Percentiles rank a stretch among this genome's conserved stretches.
phyloP scores from a whole-genome alignment of 2,888 invertebrate species.

The Cerastoderma edule region DNA sequence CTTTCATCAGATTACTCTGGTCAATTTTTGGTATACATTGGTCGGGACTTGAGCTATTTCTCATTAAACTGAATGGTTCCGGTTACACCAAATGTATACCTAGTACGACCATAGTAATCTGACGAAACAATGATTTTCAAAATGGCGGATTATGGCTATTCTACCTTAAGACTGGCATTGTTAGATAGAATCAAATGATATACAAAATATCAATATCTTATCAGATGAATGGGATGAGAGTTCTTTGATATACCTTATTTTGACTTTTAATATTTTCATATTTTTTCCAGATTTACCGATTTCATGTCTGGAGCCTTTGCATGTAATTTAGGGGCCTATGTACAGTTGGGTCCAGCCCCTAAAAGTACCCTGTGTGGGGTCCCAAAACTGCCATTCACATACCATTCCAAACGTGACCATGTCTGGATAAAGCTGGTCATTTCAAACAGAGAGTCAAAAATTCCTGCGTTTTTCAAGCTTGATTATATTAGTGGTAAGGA shows the following conservation, averaged over 20 bases:
- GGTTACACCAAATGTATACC: too few relatives aligned
- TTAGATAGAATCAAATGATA: neutral
- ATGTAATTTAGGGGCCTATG: constrained; percentile 14
- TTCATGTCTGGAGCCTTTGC: neutral
- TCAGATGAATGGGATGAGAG: neutral
- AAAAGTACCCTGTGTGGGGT: constrained; percentile 19
- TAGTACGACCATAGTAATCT: neutral
- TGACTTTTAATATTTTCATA: neutral
- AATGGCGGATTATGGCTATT: too few relatives aligned
- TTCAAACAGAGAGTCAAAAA: neutral
- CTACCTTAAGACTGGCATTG: neutral
- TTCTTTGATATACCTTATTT: neutral
- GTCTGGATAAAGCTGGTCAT: constrained; percentile 50
- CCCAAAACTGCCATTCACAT: constrained; percentile 14
- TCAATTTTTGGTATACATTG: too few relatives aligned
- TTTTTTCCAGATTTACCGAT: constrained; percentile 7
- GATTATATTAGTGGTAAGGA: constrained; percentile 11
- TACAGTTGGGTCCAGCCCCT: constrained; percentile 25
- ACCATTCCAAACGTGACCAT: constrained; percentile 34
- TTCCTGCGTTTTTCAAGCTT: neutral
- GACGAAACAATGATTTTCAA: neutral
- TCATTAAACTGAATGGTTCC: too few relatives aligned
- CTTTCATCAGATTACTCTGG: too few relatives aligned
- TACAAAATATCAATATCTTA: neutral
- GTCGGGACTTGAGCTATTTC: too few relatives aligned